Percentiles rank a stretch among this genome's conserved stretches.
Evolutionary conservation across 2,888 invertebrate genomes (phyloP).

Genomic region (Lagria hirta): DNA sequence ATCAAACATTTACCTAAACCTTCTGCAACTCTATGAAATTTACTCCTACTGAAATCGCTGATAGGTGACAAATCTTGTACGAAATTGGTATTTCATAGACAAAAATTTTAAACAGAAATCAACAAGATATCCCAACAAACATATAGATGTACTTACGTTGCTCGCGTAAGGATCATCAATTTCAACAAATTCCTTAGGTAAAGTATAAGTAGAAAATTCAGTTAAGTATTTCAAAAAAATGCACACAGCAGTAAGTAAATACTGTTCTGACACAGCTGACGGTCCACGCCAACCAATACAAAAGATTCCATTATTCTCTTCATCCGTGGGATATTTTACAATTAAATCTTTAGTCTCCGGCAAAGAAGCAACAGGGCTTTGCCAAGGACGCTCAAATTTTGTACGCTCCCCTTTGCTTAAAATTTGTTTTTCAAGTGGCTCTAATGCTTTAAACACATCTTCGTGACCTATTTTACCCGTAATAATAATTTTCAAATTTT

Average conservation of each 20-base stretch:
- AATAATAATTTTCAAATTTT: constrained; percentile 82
- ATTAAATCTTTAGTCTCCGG: constrained; percentile 59
- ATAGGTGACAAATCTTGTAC: too few relatives aligned
- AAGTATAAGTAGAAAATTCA: constrained; percentile 82
- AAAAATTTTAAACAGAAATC: constrained; percentile 7
- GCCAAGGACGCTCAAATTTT: constrained; percentile 76
- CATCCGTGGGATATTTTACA: constrained; percentile 77
- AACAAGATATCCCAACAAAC: constrained; percentile 7
- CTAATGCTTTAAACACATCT: constrained; percentile 73
- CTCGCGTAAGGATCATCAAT: constrained; percentile 79
- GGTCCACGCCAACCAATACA: constrained; percentile 82
- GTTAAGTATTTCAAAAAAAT: constrained; percentile 79
- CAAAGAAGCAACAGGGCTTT: constrained; percentile 66
- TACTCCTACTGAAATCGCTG: too few relatives aligned
- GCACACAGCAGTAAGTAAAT: constrained; percentile 64
- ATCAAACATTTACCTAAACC: too few relatives aligned
- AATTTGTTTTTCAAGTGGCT: constrained; percentile 75
- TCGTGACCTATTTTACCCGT: constrained; percentile 77
- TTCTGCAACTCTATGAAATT: too few relatives aligned
- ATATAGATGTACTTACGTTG: constrained; percentile 58
- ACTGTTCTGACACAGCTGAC: constrained; percentile 59
- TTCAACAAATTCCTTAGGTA: constrained; percentile 82
- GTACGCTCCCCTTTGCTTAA: constrained; percentile 61
- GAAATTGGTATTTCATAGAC: too few relatives aligned
- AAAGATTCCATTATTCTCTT: constrained; percentile 79